These are phyloP conservation scores for Aporophyla nigra DNA, from an alignment of 2,888 invertebrate genomes.

Conservation along the genomic window DNA sequence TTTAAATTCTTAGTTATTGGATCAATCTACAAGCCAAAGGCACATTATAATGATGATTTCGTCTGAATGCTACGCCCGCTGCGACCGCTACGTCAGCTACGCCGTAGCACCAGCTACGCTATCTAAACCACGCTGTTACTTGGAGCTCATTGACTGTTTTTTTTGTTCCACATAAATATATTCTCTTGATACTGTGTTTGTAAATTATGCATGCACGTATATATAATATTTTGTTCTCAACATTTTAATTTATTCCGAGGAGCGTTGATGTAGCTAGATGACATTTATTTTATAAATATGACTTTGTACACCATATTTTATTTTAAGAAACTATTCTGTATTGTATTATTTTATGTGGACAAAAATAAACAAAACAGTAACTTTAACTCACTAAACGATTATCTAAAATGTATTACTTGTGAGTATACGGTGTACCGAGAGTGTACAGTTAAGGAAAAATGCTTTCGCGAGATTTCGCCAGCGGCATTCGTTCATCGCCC, in stretches of 20 bases:
- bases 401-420: conserved; percentile 28
- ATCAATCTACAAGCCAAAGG: neutral
- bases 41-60: neutral
- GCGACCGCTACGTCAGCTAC: neutral
- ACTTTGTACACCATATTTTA: neutral
- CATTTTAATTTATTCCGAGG: neutral
- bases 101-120: conserved; percentile 32
- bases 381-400: conserved; percentile 39
- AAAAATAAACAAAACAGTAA: conserved; percentile 40
- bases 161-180: neutral
- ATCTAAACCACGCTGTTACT: too few relatives aligned
- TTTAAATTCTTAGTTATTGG: neutral
- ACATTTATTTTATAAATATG: conserved; percentile 14
- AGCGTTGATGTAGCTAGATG: neutral
- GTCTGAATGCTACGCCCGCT: neutral
- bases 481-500: conserved; percentile 55
- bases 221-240: neutral
- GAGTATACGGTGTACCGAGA: conserved; percentile 16
- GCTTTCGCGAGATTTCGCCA: conserved; percentile 40
- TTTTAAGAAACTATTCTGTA: conserved; percentile 4
- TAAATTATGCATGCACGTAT: neutral
- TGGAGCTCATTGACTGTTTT: neutral
- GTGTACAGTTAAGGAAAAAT: conserved; percentile 40
- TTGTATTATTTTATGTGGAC: conserved; percentile 8
- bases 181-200: neutral